These are phyloP conservation scores for Rhabdornis inornatus DNA, from an alignment of 2,113 vertebrate genomes.

Conservation along the genomic window DNA sequence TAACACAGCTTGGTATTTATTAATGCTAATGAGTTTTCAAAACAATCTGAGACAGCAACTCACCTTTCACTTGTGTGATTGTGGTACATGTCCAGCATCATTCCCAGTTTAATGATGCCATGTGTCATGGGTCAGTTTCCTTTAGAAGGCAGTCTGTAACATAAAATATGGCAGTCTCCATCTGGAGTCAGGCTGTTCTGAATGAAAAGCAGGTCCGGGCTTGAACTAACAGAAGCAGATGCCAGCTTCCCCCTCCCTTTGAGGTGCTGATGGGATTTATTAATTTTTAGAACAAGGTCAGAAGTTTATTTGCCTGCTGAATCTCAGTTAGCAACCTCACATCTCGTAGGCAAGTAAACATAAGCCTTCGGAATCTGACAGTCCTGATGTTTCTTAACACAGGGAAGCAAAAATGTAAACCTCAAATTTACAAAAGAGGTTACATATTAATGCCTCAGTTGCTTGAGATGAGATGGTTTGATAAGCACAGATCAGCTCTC, in stretches of 20 bases:
- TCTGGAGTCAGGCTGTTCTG: not conserved
- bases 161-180: not conserved
- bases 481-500: not conserved
- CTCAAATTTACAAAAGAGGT: not conserved
- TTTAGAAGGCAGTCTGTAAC: not conserved
- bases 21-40: conserved; percentile 30
- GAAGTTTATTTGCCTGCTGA: not conserved
- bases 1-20: conserved; percentile 46
- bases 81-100: not conserved
- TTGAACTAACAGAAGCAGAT: conserved; percentile 8
- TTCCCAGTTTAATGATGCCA: not conserved
- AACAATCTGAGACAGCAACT: conserved; percentile 30
- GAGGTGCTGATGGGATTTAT: not conserved
- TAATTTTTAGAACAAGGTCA: conserved; percentile 39
- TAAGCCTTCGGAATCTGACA: not conserved
- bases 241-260: not conserved
- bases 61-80: conserved; percentile 32
- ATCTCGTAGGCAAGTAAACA: not conserved
- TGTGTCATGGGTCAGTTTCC: not conserved
- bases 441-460: not conserved
- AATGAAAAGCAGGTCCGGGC: conserved; percentile 13
- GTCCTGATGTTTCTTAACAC: not conserved
- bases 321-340: not conserved
- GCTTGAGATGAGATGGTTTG: not conserved
- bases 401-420: not conserved